Percentiles rank a stretch among this genome's conserved stretches.
phyloP scores from a whole-genome alignment of 2,888 invertebrate genomes.

The Prosapia bicincta region DNA sequence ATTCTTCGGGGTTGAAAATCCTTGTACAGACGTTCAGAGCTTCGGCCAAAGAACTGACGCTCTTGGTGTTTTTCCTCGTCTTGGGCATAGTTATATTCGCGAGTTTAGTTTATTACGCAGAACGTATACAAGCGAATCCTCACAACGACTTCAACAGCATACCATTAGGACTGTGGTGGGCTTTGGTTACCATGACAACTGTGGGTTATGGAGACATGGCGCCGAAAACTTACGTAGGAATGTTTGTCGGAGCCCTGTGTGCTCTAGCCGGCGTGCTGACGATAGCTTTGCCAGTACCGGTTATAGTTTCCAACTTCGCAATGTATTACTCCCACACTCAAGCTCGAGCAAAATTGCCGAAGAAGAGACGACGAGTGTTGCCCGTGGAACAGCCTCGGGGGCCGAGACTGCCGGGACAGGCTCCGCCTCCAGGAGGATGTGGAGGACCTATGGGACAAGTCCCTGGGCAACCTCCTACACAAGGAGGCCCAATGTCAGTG shows the following conservation, averaged over 20 bases:
- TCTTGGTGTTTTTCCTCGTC: conserved; percentile 96
- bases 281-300: conserved; percentile 97
- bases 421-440: conserved; percentile 44
- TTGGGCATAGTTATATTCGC: conserved; percentile 98
- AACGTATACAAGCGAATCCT: conserved; percentile 91
- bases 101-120: conserved; percentile 96
- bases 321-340: conserved; percentile 93
- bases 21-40: conserved; percentile 97
- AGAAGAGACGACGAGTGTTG: conserved; percentile 93
- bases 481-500: conserved; percentile 42
- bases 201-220: conserved; percentile 99
- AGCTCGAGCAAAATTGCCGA: conserved; percentile 97
- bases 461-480: conserved; percentile 44
- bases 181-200: conserved; percentile 97
- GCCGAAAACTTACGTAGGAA: conserved; percentile 96
- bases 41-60: conserved; percentile 92
- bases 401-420: conserved; percentile 54
- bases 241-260: conserved; percentile 98
- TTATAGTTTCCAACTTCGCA: conserved; percentile 98
- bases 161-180: conserved; percentile 98
- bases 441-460: conserved; percentile 43
- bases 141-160: conserved; percentile 98
- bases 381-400: conserved; percentile 90
- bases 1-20: conserved; percentile 96
- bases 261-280: conserved; percentile 98